Evolutionary conservation across 2,888 invertebrate species (phyloP), one percentile per base, ranked within the genome.

Genomic region (Neocrepidodera transversa): DNA sequence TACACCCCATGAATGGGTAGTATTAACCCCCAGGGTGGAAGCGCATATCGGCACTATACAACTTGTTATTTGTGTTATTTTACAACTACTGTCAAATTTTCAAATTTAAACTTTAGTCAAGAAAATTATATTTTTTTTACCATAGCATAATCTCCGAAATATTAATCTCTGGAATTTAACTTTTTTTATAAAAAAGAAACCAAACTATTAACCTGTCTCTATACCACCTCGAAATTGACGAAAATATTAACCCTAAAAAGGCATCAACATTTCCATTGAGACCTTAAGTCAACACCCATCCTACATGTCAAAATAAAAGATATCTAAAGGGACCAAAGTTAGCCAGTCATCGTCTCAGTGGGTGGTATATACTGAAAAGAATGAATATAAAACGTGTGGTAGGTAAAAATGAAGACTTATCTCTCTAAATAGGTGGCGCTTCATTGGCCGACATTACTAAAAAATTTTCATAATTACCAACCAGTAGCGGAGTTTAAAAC

Each of bases 351-450:
- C 60, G 6, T 49, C 63, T 30, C 54, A 17, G 63, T 64, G 63
- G 63, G 63, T 63, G 63, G 63, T 28, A 45, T 43, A n/a, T 20
- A 10, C 5, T 40, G 11, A 23, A 43, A n/a, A 26, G 45, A 45
- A 45, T 28, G 20, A 42, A 20, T 7, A 42, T 42, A 8, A 18
- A 53, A 18, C 43, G 43, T 53, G 52, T 53, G 52, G 52, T 53
- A 43, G 52, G 52, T 53, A 58, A 54, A 45, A 66, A 66, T 64
- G 65, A 62, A 68, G 52, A 61, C 54, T 51, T 38, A 42, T 30
- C 54, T 59, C 60, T 62, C 55, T 56, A 59, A 65, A 65, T 63
- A 69, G 71, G 71, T 71, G 72, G 72, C 71, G 72, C 71, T 53
- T 43, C 71, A 69, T 71, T 70, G 70, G 66, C 48, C 62, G 65